These are phyloP conservation scores for Macrobrachium rosenbergii DNA, from an alignment of 1,140 invertebrate species.

Conservation along the genomic window DNA sequence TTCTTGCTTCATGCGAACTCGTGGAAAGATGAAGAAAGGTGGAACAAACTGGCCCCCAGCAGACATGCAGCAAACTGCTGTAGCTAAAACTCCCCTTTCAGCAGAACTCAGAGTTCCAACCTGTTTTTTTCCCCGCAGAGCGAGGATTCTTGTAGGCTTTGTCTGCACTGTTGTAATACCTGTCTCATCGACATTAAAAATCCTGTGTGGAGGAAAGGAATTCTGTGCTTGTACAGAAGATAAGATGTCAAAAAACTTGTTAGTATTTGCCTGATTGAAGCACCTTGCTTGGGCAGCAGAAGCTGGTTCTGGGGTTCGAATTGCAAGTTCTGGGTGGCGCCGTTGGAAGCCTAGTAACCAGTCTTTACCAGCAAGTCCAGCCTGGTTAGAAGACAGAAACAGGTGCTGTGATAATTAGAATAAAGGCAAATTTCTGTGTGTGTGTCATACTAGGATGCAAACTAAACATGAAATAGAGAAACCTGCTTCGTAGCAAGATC, in stretches of 20 bases:
- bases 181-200: too few species aligned
- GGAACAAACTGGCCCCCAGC: slow-evolving; percentile 20
- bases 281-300: slow-evolving; percentile 43
- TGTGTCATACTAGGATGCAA: slow-evolving; percentile 40
- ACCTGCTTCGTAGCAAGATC: slow-evolving; percentile 40
- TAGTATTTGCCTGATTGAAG: slow-evolving; percentile 33
- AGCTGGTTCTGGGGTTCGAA: slow-evolving; percentile 47
- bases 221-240: slow-evolving; percentile 20
- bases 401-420: too few species aligned
- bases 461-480: slow-evolving; percentile 36
- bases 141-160: slow-evolving; percentile 57
- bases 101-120: slow-evolving; percentile 20
- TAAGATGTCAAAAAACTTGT: slow-evolving; percentile 36
- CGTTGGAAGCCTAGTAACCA: slow-evolving; percentile 42
- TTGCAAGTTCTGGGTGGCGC: slow-evolving; percentile 47
- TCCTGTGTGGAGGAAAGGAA: too few species aligned
- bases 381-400: slow-evolving; percentile 22
- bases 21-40: slow-evolving; percentile 39
- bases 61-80: slow-evolving; percentile 15
- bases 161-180: too few species aligned
- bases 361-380: slow-evolving; percentile 42
- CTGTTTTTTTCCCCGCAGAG: slow-evolving; percentile 46
- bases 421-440: too few species aligned
- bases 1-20: slow-evolving; percentile 54
- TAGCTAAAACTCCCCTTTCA: slow-evolving; percentile 29